phyloP scores from a whole-genome alignment of 2,797 vertebrate genomes.

The Phataginus tetradactyla region DNA sequence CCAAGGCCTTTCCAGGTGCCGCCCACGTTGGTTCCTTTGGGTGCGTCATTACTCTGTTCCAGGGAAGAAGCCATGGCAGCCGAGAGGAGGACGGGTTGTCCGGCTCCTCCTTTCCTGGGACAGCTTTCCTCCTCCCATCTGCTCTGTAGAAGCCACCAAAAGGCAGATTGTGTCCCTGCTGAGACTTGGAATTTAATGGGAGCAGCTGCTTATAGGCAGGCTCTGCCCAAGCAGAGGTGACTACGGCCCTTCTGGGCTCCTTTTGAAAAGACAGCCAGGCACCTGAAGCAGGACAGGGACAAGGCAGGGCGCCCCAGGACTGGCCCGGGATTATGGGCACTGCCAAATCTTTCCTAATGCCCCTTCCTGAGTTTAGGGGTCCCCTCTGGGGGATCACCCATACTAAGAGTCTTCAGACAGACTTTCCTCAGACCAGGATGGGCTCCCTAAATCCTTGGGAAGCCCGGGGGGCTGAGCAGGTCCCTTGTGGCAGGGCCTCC shows the following conservation, averaged over 20 bases:
- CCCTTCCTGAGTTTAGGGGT: not conserved
- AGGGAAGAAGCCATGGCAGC: not conserved
- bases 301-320: not conserved
- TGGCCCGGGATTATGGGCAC: not conserved
- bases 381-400: not conserved
- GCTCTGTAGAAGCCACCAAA: not conserved
- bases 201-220: not conserved
- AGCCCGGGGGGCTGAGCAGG: not conserved
- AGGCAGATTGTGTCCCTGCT: not conserved
- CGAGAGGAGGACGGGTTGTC: rapidly evolving
- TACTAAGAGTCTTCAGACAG: not conserved
- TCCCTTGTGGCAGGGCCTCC: not conserved
- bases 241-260: not conserved
- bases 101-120: not conserved
- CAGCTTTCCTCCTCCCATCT: rapidly evolving
- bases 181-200: not conserved
- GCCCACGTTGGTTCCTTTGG: rapidly evolving
- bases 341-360: not conserved
- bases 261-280: not conserved
- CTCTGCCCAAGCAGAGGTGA: not conserved
- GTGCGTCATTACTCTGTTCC: not conserved
- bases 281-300: not conserved
- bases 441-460: not conserved
- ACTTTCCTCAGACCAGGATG: not conserved
- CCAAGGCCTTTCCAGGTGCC: not conserved